Base-by-base conservation (phyloP, 64 coral and sea anemone genomes). In the Pachyseris speciosa region DNA sequence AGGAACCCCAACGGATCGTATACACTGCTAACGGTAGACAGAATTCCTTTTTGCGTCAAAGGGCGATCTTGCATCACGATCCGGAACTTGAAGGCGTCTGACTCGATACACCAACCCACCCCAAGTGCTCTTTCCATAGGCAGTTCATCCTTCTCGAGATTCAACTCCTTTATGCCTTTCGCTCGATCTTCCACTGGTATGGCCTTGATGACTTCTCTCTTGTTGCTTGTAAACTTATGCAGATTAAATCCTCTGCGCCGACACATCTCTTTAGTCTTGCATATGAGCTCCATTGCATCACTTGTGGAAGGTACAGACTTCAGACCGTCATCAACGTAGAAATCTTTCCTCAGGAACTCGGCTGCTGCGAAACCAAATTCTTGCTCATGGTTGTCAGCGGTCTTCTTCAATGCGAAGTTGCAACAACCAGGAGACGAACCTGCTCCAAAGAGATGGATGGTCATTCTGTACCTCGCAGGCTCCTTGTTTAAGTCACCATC, bases 391-490 rank as follows among this genome's bases (percentile, higher is more conserved):
- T 85, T 86, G 22, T 92, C 13, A 7, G 86, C 86, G 9, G 90
- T 89, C 43, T 66, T 93, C 48, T 93, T 89, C 0, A 93, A 66
- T 34, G 34, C 36, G 47, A 72, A 93, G 49, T 75, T 93, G 5
- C 86, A 80, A 48, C 86, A 79, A 53, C 86, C 75, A 13, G 95
- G 90, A 29, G 95, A 96, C 5, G 69, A 67, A 12, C 65, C 75
- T 7, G 74, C 90, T 60, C 89, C 90, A 52, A 96, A 96, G 16
- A 96, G 67, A 30, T 95, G 94, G 48, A 70, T 64, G 9, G 40
- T n/a, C 94, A 96, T 91, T 20, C 88, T 60, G 55, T 90, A 93
- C 12, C 84, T 73, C 74, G 7, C 22, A 34, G 79, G 80, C 41
- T 41, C 6, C 63, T 80, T 48, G 60, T 85, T 67, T 22, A 90